Conservation (phyloP, 2,888 invertebrate species). For the Temnothorax rugatulus region DNA sequence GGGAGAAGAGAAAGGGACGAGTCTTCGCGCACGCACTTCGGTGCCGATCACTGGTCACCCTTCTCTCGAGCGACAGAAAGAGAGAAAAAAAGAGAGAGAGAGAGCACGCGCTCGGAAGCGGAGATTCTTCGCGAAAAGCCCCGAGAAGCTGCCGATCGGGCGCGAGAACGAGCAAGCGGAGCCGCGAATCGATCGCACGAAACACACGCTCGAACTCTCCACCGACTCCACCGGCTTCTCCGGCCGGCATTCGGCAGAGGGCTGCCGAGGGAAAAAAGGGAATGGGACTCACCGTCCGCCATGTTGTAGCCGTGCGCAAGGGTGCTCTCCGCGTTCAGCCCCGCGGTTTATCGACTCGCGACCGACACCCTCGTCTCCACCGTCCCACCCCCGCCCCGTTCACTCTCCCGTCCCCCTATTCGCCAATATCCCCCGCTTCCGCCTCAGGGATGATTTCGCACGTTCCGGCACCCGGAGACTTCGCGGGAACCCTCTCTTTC, state of each 20-base stretch:
- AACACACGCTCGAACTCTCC: constrained; percentile 13
- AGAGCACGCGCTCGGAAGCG: not conserved
- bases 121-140: not conserved
- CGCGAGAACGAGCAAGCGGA: not conserved
- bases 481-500: not conserved
- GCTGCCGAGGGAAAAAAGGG: constrained; percentile 66
- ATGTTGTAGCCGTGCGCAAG: constrained; percentile 84
- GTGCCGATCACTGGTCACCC: not conserved
- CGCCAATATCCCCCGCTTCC: constrained; percentile 7
- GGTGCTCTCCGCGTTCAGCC: constrained; percentile 77
- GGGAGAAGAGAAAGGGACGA: not conserved
- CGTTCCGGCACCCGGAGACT: not conserved
- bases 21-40: constrained; percentile 23
- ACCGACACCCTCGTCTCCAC: constrained; percentile 80
- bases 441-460: constrained; percentile 33
- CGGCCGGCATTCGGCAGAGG: constrained; percentile 20
- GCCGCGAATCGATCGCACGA: constrained; percentile 52
- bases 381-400: constrained; percentile 35
- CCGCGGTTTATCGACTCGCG: constrained; percentile 84
- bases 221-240: not conserved
- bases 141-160: not conserved
- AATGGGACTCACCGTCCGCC: constrained; percentile 81
- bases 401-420: constrained; percentile 18
- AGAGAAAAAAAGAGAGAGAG: not conserved
- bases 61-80: not conserved